A percentile compares a stretch with the other conserved stretches of the same genome.
Conservation (phyloP, 37 sponge, comb jelly and placozoan genomes). For the Petrosia ficiformis region DNA sequence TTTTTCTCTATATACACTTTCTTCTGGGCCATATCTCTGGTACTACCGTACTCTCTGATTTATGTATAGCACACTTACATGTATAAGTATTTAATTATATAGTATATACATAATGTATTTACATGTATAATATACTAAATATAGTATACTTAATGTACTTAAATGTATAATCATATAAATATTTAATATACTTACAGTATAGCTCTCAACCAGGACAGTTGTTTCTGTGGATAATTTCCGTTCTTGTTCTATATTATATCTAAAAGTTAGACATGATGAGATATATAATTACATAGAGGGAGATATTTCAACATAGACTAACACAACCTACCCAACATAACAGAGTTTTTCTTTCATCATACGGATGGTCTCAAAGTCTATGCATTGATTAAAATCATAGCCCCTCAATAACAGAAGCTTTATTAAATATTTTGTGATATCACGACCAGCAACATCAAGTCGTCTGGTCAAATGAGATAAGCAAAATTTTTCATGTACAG, state of each 20-base stretch:
- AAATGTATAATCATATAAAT: background rate
- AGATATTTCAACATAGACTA: too few species aligned
- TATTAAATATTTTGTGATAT: constrained; percentile 96
- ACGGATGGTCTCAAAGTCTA: constrained; percentile 98
- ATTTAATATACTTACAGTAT: constrained; percentile 60
- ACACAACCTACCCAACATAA: constrained; percentile 83
- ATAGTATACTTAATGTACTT: too few species aligned
- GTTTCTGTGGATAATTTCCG: constrained; percentile 93
- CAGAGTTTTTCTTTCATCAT: constrained; percentile 99
- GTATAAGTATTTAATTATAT: too few species aligned
- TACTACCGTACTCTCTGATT: too few species aligned
- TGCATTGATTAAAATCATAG: constrained; percentile 99
- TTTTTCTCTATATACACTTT: too few species aligned
- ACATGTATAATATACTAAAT: too few species aligned
- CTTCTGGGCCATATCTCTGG: too few species aligned
- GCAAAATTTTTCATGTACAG: constrained; percentile 96
- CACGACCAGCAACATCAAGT: constrained; percentile 96
- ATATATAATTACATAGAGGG: background rate
- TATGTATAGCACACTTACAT: too few species aligned
- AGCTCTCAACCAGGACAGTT: constrained; percentile 92
- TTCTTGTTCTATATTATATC: constrained; percentile 97
- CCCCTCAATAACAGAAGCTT: constrained; percentile 95
- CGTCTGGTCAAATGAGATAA: constrained; percentile 94
- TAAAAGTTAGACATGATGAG: constrained; percentile 19
- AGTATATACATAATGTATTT: too few species aligned